Evolutionary conservation across 1,140 invertebrate species (phyloP), one percentile per base, ranked within the genome.

Genomic region (Lucilia cuprina): DNA sequence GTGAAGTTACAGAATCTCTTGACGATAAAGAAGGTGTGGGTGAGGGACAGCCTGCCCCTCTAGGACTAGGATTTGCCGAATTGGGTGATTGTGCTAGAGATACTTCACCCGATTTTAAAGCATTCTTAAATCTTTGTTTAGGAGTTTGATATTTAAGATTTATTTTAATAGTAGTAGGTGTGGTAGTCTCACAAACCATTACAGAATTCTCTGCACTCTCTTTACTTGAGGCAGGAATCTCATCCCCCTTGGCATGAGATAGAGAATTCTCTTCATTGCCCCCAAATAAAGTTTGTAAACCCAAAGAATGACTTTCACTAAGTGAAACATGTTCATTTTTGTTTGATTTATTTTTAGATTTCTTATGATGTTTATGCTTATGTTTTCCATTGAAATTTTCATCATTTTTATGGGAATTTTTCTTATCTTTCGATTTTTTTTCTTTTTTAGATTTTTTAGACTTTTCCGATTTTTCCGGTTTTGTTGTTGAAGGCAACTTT

Each of bases 311-410:
- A 77, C 50, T 65, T 49, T 86, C 82, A 74, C 80, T 86, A 74
- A 74, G 2, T 21, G n/a, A 35, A 10, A 17, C n/a, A 34, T 47
- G 21, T 9, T 41, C 83, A 70, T 74, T 50, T 10, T 83, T 41
- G 30, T 74, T 70, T 14, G 60, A 60, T 82, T 82, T 82, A 30
- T 13, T 84, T 84, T 74, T 77, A 34, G 83, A 34, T 77, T 41
- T 84, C 21, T 82, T 70, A 1, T 82, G 82, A 25, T 80, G 77
- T 80, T 86, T 83, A 47, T 86, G 83, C 7, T 83, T 83, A 65
- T 86, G 83, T 86, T 86, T 88, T 85, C 87, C 14, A 78, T 86
- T 85, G 84, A 87, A 83, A 82, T 87, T 84, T 87, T 86, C 86
- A 85, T 87, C 84, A 83, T 87, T 83, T 86, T 86, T 80, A 82